Base-by-base conservation (phyloP, 2,888 invertebrate genomes). In the Oscheius onirici region DNA sequence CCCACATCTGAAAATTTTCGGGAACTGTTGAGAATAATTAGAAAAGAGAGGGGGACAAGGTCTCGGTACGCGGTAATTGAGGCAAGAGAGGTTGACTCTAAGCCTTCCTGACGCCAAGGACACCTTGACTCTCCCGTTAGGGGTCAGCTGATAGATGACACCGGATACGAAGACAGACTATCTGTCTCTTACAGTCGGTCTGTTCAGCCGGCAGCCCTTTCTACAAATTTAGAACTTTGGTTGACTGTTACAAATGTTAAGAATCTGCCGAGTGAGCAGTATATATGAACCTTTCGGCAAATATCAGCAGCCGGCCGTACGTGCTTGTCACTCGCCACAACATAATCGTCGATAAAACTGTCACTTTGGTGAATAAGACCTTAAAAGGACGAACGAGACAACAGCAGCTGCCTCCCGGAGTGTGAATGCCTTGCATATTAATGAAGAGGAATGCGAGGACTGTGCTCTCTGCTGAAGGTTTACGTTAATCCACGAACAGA, bases 11-110 rank as follows among this genome's bases (percentile, higher is more conserved):
- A n/a, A 58, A 17, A 46, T 34, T 34, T 34, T 34, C 34, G 34
- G 34, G 34, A 34, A 8, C 8, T 34, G 34, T 34, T n/a, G 34
- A 3, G 34, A 58, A 24, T 55, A 55, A 55, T 55, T 55, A 55
- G 24, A 55, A 58, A 58, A 40, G 34, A 40, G 28, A n/a, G 3
- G 41, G 58, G 41, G 28, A 11, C 26, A 55, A 60, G 46, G 63
- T 63, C 49, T 49, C 63, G 49, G 40, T 22, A 34, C 34, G 8
- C 63, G 63, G 49, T 63, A 63, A 63, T 63, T 63, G 63, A 60
- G 63, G 63, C 34, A 34, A n/a, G 60, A n/a, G n/a, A 49, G 63
- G 63, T 49, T 46, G 63, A 63, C 49, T 63, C 63, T 63, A 61
- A 61, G 63, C 49, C 63, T 13, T 49, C 15, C 22, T 63, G 49